A percentile compares a stretch with the other conserved stretches of the same genome.
These are phyloP conservation scores for Seriola rivoliana DNA, from an alignment of 2,113 vertebrate species.

Conservation along the genomic window DNA sequence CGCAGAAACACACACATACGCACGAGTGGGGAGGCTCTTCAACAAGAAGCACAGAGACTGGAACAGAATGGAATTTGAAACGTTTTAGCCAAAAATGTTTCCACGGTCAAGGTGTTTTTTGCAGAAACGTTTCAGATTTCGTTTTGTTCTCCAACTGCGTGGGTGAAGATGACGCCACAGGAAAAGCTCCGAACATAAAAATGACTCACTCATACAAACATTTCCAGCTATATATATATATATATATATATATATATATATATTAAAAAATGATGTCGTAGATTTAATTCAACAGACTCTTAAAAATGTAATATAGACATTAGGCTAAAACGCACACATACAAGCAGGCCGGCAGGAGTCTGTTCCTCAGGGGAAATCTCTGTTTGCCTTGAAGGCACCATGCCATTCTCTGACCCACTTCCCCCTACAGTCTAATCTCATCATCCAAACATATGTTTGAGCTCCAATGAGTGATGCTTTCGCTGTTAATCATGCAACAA, in stretches of 20 bases:
- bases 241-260: not conserved
- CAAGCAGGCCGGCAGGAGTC: not conserved
- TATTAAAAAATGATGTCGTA: not conserved
- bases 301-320: not conserved
- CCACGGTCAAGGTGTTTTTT: slow-evolving; percentile 88
- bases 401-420: not conserved
- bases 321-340: not conserved
- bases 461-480: not conserved
- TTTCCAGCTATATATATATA: not conserved
- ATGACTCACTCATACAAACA: not conserved
- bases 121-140: slow-evolving; percentile 91
- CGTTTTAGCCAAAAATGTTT: slow-evolving; percentile 90
- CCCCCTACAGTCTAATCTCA: not conserved
- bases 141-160: slow-evolving; percentile 83
- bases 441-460: not conserved
- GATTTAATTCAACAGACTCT: not conserved
- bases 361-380: not conserved
- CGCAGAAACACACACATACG: not conserved
- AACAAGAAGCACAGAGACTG: slow-evolving; percentile 59
- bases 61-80: slow-evolving; percentile 90
- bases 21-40: not conserved
- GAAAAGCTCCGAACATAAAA: not conserved
- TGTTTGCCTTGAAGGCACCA: not conserved
- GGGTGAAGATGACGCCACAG: slow-evolving; percentile 21
- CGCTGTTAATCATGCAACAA: not conserved